Evolutionary conservation across 2,888 invertebrate genomes (phyloP), one percentile per base, ranked within the genome.

Genomic region (Lampropteryx suffumata): DNA sequence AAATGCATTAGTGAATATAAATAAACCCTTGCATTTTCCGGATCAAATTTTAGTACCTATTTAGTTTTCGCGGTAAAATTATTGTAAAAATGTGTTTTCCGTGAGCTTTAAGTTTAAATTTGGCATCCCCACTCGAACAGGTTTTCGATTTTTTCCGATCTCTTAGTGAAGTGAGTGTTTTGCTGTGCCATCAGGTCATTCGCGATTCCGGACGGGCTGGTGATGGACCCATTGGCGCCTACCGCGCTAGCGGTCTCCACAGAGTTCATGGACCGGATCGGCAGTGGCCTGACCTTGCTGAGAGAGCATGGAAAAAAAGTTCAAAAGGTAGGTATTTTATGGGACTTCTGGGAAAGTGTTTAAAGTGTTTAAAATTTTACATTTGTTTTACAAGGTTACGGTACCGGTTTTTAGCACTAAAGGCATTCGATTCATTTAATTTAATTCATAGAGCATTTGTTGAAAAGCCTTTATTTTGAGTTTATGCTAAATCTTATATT

Each of bases 261-360:
- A 33, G 87, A 88, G 54, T 79, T 89, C 66, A 89, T 89, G 89
- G 88, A 84, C 58, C 85, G 88, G 62, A 77, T 89, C 59, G 89
- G 88, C 62, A 86, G 80, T 65, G 86, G 89, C 58, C 71, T 89
- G 39, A 79, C 79, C 46, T 65, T 89, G 45, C 80, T 89, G 14
- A 79, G 84, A 65, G 88, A 86, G 27, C 89, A 89, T 59, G 82
- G 88, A 11, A 89, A 88, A 69, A 89, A 89, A 77, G 79, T 89
- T 48, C 89, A 89, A 65, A 88, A 88, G 84, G 89, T 24, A 17
- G 3, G 3, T 62, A 59, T 46, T 40, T 36, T 26, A 27, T 1
- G 39, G 40, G 14, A 32, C 44, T 35, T 30, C 11, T 40, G 33
- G 13, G 13, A 35, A n/a, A 28, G 34, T 45, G 29, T 41, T 26